Evolutionary conservation across 2,113 vertebrate species (phyloP).

Genomic region (Varanus komodoensis): DNA sequence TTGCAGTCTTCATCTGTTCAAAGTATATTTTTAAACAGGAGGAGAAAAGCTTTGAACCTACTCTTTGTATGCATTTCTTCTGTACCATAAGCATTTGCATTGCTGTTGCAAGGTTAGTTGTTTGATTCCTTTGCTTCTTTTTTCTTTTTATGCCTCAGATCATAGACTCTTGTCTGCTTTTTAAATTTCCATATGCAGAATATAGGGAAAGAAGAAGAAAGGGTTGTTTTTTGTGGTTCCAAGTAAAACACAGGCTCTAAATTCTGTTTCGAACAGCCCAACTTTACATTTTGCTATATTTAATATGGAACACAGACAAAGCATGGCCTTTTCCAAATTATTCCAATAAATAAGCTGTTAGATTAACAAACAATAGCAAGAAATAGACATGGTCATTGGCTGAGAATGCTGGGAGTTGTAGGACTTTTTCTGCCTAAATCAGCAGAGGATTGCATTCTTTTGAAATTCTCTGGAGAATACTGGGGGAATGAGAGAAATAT

Average conservation of each 20-base stretch:
- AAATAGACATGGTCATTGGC: too few relatives aligned
- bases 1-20: background rate
- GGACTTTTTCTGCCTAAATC: too few relatives aligned
- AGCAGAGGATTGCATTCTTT: too few relatives aligned
- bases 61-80: background rate
- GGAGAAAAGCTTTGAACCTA: background rate
- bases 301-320: background rate
- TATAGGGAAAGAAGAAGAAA: background rate
- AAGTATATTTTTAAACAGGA: background rate
- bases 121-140: background rate
- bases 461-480: too few relatives aligned
- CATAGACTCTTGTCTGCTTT: background rate
- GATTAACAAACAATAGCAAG: too few relatives aligned
- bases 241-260: background rate
- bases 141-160: background rate
- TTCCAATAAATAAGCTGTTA: background rate
- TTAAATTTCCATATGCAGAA: background rate
- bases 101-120: background rate
- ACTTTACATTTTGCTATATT: background rate
- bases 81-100: background rate
- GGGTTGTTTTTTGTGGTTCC: background rate
- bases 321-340: background rate
- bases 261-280: conserved; percentile 19
- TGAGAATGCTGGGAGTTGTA: too few relatives aligned
- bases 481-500: too few relatives aligned